Base-by-base conservation (phyloP, 2,888 invertebrate species). In the Mythimna lalbum region DNA sequence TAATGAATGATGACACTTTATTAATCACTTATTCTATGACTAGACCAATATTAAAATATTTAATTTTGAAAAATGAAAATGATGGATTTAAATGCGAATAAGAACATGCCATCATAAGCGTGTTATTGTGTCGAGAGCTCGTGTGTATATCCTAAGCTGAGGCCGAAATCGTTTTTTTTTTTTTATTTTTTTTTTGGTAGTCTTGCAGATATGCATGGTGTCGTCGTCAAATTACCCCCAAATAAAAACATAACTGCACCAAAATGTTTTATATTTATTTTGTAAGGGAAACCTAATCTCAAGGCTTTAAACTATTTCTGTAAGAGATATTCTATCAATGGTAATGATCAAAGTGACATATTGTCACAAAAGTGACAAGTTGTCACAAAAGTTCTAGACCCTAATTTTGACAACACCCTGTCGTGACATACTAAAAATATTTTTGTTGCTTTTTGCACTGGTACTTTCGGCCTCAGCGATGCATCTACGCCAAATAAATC, bases 11-110 rank as follows among this genome's bases (percentile, higher is more conserved):
- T 59, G 53, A 60, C n/a, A 69, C 19, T 63, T 55, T 69, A 77
- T 57, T 76, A 69, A 75, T 72, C 63, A 55, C 86, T 84, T 85
- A 85, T 67, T 71, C 82, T 85, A 85, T 85, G 85, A 85, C 86
- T 85, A 85, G 85, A 85, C 21, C 75, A 63, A 66, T 71, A 74
- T 60, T 69, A 69, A 69, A 66, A 73, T 66, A 72, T 66, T 68
- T 19, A 68, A 70, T 73, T 64, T 67, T 69, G 60, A 76, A 80
- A 69, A 21, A 60, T 66, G 52, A 31, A 59, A 43, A 60, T 49
- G 49, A 66, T 75, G 50, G 50, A 59, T 56, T 67, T 55, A 17
- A 62, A 56, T 72, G 70, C 47, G n/a, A 55, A 71, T 66, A 67
- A 57, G 4, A 52, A 65, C 72, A 77, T 73, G 74, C 75, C 60